Percentiles rank a stretch among this genome's conserved stretches.
Evolutionary conservation across 2,113 vertebrate species (phyloP).

Genomic region (Trogon melanurus): DNA sequence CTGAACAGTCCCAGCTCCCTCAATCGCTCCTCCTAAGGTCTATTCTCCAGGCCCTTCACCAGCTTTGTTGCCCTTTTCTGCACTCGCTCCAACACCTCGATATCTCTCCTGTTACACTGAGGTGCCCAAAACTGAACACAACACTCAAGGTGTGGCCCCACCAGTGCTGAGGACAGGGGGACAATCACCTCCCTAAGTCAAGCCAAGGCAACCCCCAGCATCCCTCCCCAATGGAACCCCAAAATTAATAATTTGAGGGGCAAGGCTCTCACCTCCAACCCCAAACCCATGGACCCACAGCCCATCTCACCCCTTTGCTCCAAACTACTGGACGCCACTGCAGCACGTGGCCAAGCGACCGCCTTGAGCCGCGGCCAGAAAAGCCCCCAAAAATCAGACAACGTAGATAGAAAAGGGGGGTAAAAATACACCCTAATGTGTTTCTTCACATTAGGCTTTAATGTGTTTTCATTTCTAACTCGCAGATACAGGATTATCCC

Average conservation of each 20-base stretch:
- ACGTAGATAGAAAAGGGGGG: background rate
- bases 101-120: too few relatives aligned
- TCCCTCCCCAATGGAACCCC: background rate
- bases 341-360: accelerated
- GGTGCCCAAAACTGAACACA: too few relatives aligned
- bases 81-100: too few relatives aligned
- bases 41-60: too few relatives aligned
- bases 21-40: too few relatives aligned
- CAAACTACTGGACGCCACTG: accelerated
- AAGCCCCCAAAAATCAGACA: background rate
- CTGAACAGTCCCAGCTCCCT: too few relatives aligned
- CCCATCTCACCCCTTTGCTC: background rate
- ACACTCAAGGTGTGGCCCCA: too few relatives aligned
- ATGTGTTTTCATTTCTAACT: slow-evolving; percentile 12
- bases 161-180: too few relatives aligned
- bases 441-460: slow-evolving; percentile 10
- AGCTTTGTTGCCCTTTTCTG: too few relatives aligned
- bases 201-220: background rate
- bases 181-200: too few relatives aligned
- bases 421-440: background rate
- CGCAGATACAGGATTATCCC: background rate
- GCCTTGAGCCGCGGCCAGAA: accelerated
- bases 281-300: background rate
- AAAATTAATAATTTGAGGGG: background rate
- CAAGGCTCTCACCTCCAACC: background rate